Evolutionary conservation across 1,140 invertebrate genomes (phyloP), one percentile per base, ranked within the genome.

Genomic region (Aphidius gifuensis): DNA sequence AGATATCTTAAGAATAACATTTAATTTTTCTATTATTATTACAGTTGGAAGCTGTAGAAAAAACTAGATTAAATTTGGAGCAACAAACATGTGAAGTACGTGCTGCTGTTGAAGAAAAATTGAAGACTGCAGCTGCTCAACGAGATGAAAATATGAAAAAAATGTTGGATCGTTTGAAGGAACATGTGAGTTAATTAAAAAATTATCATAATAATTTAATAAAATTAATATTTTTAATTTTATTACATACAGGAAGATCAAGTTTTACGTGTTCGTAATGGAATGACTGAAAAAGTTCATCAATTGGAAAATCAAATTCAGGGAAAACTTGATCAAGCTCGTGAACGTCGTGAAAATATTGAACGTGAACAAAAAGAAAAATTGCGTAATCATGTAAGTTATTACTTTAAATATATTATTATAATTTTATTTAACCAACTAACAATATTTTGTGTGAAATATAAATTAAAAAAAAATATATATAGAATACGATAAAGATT

Each of bases 121-220:
- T 94, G 76, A 90, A 88, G 78, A 87, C 86, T 59, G 92, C 92
- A 67, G 86, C 91, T 65, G 88, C 88, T 69, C 90, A 93, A 78
- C 87, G 92, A 66, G 91, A 94, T 77, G 90, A 91, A 71, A 91
- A 93, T 75, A 88, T 94, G 55, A 92, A 92, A 80, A 91, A 89
- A 76, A 92, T 95, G 87, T 80, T 93, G 59, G 90, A 92, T 69
- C 90, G 92, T 68, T 86, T 96, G 7, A 91, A 90, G 78, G 91
- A 94, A 78, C 92, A 95, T 81, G 93, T 95, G 76, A 88, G 88
- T 86, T 44, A 6, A 9, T 8, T 53, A 53, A 53, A 32, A 53
- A 39, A n/a, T 21, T 6, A 38, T 55, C 7, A 21, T n/a, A 23
- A 23, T 16, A 56, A 44, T 44, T 11, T 11, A 7, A 60, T 39